Base-by-base conservation (phyloP, 2,113 vertebrate genomes). In the Dipodomys stephensi region DNA sequence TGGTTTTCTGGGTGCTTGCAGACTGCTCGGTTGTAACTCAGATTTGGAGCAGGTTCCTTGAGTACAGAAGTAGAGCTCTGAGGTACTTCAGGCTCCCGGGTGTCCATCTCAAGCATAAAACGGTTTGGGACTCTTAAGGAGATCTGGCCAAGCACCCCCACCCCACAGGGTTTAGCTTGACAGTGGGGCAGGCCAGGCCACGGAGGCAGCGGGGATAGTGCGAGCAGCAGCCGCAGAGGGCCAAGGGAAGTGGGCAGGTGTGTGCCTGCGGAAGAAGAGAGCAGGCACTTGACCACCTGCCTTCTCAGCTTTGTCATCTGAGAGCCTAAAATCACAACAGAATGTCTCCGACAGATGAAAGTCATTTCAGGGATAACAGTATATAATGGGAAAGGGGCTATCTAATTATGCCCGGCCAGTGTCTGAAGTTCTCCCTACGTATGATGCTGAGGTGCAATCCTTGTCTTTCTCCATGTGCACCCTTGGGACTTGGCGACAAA, bases 401-500 rank as follows among this genome's bases (percentile, higher is more conserved):
- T 79, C 35, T 18, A 53, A 19, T 76, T 32, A 4, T 8, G 27
- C 15, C 4, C 71, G 88, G 77, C 49, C 83, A 53, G 76, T 57
- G 53, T 39, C 22, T 44, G 39, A 4, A 83, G 46, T 72, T 46
- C 85, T 39, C 10, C 82, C 82, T 80, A 0, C 11, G 20, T 27
- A 71, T 64, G 92, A 15, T 8, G 53, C n/a, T 4, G 71, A 93
- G 74, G n/a, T 32, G 23, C 71, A 68, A 46, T 74, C 90, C 73
- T 81, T 77, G 79, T 93, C 83, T 76, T 87, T 87, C 80, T 96
- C 81, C 46, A 19, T 46, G n/a, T 87, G 46, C 88, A 81, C 73
- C 16, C 64, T 57, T 73, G 73, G 95, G 87, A 69, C 78, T 89
- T 78, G 91, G 87, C 71, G 85, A 90, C 87, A 44, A 89, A 53